phyloP scores from a whole-genome alignment of 2,888 invertebrate species.

The Volucella bombylans region DNA sequence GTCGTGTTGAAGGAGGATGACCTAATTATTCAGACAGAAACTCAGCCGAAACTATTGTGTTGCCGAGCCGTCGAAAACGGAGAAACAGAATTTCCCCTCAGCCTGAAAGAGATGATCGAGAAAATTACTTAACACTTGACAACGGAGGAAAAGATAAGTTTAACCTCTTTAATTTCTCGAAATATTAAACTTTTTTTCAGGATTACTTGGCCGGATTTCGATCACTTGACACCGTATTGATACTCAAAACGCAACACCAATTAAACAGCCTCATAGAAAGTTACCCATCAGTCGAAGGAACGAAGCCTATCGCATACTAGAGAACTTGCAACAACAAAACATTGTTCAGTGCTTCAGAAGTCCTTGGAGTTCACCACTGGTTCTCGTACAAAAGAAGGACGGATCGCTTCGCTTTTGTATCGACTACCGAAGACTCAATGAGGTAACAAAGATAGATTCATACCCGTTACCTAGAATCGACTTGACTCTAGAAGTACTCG shows the following conservation, averaged over 20 bases:
- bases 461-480: neutral
- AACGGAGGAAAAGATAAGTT: neutral
- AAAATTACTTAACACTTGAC: slow-evolving; percentile 8
- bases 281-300: slow-evolving; percentile 1
- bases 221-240: neutral
- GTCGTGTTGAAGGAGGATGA: too few species aligned
- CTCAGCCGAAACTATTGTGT: slow-evolving; percentile 2
- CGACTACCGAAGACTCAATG: too few species aligned
- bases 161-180: neutral
- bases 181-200: slow-evolving; percentile 6
- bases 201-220: neutral
- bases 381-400: neutral
- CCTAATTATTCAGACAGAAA: neutral
- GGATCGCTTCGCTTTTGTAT: neutral
- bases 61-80: slow-evolving; percentile 12
- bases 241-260: neutral
- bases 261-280: neutral
- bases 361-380: neutral
- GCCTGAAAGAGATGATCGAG: slow-evolving; percentile 1
- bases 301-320: neutral
- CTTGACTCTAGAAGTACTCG: neutral
- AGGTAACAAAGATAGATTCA: too few species aligned
- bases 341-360: neutral
- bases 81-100: neutral
- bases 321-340: neutral